Evolutionary conservation across 2,797 vertebrate species (phyloP), one percentile per base, ranked within the genome.

Genomic region (Tenualosa ilisha): DNA sequence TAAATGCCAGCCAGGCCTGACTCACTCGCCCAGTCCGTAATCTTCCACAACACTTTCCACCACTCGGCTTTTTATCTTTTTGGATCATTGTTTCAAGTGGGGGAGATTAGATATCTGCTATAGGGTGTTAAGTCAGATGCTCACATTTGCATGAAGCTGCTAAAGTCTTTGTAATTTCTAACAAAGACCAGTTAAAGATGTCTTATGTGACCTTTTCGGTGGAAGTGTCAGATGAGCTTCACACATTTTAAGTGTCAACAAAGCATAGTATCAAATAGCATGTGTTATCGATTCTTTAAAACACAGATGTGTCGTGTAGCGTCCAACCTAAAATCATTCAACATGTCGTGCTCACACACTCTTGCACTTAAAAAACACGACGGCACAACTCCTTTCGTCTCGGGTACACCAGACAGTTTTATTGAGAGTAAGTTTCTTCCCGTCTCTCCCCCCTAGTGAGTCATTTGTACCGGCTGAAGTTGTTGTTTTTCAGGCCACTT

Each of bases 361-460:
- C 68, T 20, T 75, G 63, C 31, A 40, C 37, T 40, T 46, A 9
- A 20, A 46, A 43, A 56, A 56, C 54, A 56, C 54, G 5, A 22
- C 54, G 43, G 40, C 40, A 79, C 72, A 43, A 79, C 72, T 20
- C 20, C 37, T 43, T 72, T 72, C 4, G 11, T 37, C 65, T 37
- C 26, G 1, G 26, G 26, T 6, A n/a, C 40, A 79, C 72, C n/a
- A 92, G 92, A 94, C 94, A 94, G 91, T 81, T 93, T 94, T 94
- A 94, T 94, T 94, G 93, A 94, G 94, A 95, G 92, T 91, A 95
- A 91, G 90, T 92, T 92, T 92, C 91, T 89, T n/a, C 40, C 15
- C 13, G 37, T 46, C 12, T 72, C 65, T 37, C 91, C 90, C 89
- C 93, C 92, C 92, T 88, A 92, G 91, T 93, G 92, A 95, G 90